Evolutionary conservation across 2,797 vertebrate genomes (phyloP).

Genomic region (Cynodonichthys magdalenae): DNA sequence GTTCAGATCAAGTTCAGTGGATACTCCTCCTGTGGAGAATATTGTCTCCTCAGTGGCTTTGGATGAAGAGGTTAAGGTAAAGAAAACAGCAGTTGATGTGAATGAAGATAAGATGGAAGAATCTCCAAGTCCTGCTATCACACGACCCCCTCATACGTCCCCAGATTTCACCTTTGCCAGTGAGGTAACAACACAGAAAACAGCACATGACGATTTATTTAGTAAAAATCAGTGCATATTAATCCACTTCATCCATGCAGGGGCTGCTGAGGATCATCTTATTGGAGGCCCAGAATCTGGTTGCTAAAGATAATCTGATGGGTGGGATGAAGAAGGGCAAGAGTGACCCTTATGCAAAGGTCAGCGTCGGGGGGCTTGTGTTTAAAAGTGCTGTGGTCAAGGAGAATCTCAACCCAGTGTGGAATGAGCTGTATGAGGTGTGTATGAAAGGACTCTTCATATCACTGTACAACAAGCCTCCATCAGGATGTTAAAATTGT

Average conservation of each 20-base stretch:
- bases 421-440: constrained; percentile 94
- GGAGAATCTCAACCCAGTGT: constrained; percentile 88
- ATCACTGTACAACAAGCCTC: background rate
- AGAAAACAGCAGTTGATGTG: constrained; percentile 23
- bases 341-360: constrained; percentile 91
- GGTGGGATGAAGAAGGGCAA: constrained; percentile 87
- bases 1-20: constrained; percentile 69
- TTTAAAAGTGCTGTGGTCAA: constrained; percentile 88
- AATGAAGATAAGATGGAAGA: constrained; percentile 68
- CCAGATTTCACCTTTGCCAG: constrained; percentile 83
- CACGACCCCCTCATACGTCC: constrained; percentile 76
- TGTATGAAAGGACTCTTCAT: constrained; percentile 9
- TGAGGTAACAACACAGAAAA: constrained; percentile 75
- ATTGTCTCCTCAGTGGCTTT: constrained; percentile 48
- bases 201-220: background rate
- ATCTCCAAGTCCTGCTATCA: constrained; percentile 37
- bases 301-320: constrained; percentile 90
- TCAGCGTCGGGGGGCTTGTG: constrained; percentile 74
- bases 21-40: constrained; percentile 59
- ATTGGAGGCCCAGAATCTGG: constrained; percentile 87
- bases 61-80: constrained; percentile 27
- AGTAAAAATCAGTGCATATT: background rate
- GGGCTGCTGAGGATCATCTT: constrained; percentile 88
- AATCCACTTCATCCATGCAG: constrained; percentile 61
- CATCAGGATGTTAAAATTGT: background rate